Evolutionary conservation across 1,140 invertebrate genomes (phyloP).

Genomic region (Lordiphosa collinella): DNA sequence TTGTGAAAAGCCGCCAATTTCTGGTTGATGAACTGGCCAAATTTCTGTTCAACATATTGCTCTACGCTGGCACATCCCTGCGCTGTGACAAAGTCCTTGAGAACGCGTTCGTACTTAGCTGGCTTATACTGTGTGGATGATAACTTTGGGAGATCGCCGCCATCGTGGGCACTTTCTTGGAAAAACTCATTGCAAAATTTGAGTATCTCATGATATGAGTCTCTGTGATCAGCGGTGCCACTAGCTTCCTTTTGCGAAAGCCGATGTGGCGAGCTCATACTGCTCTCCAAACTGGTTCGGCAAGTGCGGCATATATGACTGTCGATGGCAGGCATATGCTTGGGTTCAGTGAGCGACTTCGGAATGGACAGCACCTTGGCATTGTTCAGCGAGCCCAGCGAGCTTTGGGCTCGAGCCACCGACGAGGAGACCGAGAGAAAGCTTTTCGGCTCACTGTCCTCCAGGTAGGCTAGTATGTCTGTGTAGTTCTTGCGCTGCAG

Average conservation of each 20-base stretch:
- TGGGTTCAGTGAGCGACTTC: constrained; percentile 39
- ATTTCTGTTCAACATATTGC: constrained; percentile 61
- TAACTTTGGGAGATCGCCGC: constrained; percentile 24
- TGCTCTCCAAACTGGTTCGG: constrained; percentile 25
- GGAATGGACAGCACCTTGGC: constrained; percentile 50
- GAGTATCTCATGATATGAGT: constrained; percentile 50
- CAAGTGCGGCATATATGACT: constrained; percentile 40
- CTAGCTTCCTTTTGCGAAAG: neutral
- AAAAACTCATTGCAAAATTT: constrained; percentile 59
- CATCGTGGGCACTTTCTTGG: constrained; percentile 28
- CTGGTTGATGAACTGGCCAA: constrained; percentile 52
- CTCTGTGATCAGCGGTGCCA: neutral
- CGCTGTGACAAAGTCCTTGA: constrained; percentile 43
- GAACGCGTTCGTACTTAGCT: constrained; percentile 50
- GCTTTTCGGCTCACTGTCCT: constrained; percentile 49
- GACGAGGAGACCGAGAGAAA: constrained; percentile 55
- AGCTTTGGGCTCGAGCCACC: constrained; percentile 52
- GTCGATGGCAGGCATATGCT: constrained; percentile 24
- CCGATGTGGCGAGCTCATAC: neutral
- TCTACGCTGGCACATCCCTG: constrained; percentile 47
- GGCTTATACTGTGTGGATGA: constrained; percentile 38
- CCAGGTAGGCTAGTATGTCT: constrained; percentile 62
- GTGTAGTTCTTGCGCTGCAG: constrained; percentile 65
- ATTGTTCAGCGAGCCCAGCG: constrained; percentile 49
- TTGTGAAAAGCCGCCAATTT: constrained; percentile 33